Evolutionary conservation across 1,140 invertebrate species (phyloP).

Genomic region (Drosophila grimshawi): DNA sequence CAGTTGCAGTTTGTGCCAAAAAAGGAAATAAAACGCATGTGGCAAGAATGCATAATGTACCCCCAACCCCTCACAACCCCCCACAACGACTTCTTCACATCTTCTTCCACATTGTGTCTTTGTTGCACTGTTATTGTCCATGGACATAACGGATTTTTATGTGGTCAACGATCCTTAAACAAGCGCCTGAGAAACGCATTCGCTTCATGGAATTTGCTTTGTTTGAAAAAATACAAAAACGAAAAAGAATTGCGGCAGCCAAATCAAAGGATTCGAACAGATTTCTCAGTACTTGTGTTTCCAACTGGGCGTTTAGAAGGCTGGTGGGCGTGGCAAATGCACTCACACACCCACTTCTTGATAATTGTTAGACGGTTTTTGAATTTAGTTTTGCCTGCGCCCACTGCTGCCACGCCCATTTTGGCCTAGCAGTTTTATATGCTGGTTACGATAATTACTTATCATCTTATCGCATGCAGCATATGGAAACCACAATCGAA

Average conservation of each 20-base stretch:
- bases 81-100: background rate
- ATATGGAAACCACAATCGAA: background rate
- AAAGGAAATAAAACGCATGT: conserved; percentile 71
- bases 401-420: conserved; percentile 19
- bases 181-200: conserved; percentile 46
- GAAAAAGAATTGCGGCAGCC: conserved; percentile 22
- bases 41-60: conserved; percentile 41
- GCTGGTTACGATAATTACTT: conserved; percentile 23
- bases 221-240: conserved; percentile 37
- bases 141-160: conserved; percentile 78
- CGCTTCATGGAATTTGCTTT: conserved; percentile 55
- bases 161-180: conserved; percentile 77
- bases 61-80: conserved; percentile 23
- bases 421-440: background rate
- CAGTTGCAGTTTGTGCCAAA: conserved; percentile 54
- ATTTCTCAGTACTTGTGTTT: conserved; percentile 19
- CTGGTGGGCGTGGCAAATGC: conserved; percentile 16
- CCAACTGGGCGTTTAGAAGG: background rate
- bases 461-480: conserved; percentile 5
- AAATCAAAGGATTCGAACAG: conserved; percentile 25
- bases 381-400: background rate
- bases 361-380: conserved; percentile 25
- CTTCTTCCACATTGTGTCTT: conserved; percentile 24
- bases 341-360: conserved; percentile 3
- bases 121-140: conserved; percentile 33